Evolutionary conservation across 2,113 vertebrate species (phyloP), one percentile per base, ranked within the genome.

Genomic region (Eubucco bourcierii): DNA sequence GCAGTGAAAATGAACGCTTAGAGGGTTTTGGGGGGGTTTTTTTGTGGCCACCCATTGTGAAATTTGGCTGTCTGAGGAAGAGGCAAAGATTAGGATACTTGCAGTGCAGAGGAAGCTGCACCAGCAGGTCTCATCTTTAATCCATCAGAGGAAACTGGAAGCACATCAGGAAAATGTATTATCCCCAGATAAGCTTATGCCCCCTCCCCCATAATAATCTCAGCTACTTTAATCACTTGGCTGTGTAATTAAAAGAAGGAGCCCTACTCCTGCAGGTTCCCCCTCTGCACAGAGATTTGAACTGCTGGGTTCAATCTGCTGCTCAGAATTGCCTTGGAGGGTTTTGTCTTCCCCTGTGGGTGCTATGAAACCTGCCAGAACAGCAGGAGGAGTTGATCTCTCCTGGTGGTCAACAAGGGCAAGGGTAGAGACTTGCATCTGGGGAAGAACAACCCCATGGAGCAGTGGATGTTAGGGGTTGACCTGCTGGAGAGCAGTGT

Each of bases 1-100:
- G 92, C 77, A 60, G 44, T 86, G 71, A 93, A 94, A 90, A 41
- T 60, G 65, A 95, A 74, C 94, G 33, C 59, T 88, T 67, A 3
- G n/a, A n/a, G n/a, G n/a, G 66, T 44, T 41, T 37, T 37, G 37
- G 37, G 37, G 37, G 7, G 37, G 8, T 39, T 5, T 34, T 93
- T 86, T 60, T 88, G 90, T 87, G 87, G 79, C 84, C 95, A 82
- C 76, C 28, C 28, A 4, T 13, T 0, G 15, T 71, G 76, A 56
- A 93, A 80, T 7, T 56, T 61, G 55, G 73, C 31, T 52, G 79
- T 94, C 52, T 33, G 15, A 80, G 90, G 66, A 47, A 53, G 67
- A 87, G 46, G 23, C 59, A 77, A 56, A 70, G 89, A 80, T 55
- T 0, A 15, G 61, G 53, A n/a, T 21, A 44, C 4, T 37, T 88